phyloP scores from a whole-genome alignment of 2,888 invertebrate species.

The Chloroclysta siterata region DNA sequence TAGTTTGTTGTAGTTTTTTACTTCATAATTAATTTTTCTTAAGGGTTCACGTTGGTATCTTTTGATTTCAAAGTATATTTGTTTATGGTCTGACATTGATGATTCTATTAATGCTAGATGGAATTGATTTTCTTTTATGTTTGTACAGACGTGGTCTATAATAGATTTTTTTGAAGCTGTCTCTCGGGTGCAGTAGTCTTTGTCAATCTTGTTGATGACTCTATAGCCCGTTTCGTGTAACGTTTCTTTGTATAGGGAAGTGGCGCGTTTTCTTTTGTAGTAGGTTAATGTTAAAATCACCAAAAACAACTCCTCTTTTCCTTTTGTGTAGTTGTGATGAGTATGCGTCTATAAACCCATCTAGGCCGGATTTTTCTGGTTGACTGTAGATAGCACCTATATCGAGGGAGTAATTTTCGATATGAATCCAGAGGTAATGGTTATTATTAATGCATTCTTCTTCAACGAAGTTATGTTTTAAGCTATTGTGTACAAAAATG shows the following conservation, averaged over 20 bases:
- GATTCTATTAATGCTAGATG: constrained; percentile 32
- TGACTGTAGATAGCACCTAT: neutral
- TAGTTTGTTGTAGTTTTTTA: constrained; percentile 34
- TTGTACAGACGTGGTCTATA: constrained; percentile 36
- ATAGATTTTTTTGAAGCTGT: constrained; percentile 24
- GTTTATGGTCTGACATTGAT: constrained; percentile 1
- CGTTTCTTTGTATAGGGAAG: neutral
- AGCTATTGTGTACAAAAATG: neutral
- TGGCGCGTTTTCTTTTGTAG: neutral
- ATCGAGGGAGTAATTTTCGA: neutral
- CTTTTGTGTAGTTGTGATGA: constrained; percentile 10
- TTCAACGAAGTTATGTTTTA: neutral
- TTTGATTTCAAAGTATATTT: constrained; percentile 7
- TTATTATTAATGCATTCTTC: neutral
- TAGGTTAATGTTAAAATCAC: constrained; percentile 30
- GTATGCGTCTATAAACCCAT: constrained; percentile 9
- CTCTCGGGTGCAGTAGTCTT: constrained; percentile 32
- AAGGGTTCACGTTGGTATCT: constrained; percentile 4
- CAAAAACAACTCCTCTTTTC: constrained; percentile 23
- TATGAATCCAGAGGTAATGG: constrained; percentile 7
- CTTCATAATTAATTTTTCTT: constrained; percentile 33
- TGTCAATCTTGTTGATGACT: constrained; percentile 30
- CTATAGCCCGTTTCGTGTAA: constrained; percentile 24
- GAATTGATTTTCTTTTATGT: constrained; percentile 25
- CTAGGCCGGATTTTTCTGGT: neutral